phyloP scores from a whole-genome alignment of 1,140 invertebrate species.

The Leptopilina clavipes region DNA sequence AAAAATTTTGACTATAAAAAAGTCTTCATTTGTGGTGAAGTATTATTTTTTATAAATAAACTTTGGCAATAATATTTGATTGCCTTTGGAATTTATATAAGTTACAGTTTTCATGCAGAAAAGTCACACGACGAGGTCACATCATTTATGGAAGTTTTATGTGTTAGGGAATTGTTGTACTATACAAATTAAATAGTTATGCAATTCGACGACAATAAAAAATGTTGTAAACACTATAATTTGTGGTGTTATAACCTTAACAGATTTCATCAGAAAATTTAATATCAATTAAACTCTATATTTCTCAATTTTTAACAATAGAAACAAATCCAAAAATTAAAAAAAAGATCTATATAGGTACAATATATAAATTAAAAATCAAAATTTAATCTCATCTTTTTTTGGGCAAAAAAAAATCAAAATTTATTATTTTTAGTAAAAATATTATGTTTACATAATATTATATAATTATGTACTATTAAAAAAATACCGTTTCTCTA shows the following conservation, averaged over 20 bases:
- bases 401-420: too few relatives aligned
- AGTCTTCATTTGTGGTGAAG: too few relatives aligned
- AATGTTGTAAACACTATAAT: conserved; percentile 12
- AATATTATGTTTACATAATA: too few relatives aligned
- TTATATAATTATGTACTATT: too few relatives aligned
- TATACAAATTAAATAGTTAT: conserved; percentile 8
- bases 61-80: too few relatives aligned
- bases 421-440: too few relatives aligned
- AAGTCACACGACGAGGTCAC: conserved; percentile 2
- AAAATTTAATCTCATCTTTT: too few relatives aligned
- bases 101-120: conserved; percentile 3
- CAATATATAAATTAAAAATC: too few relatives aligned
- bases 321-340: neutral
- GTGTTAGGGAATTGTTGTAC: neutral
- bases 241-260: neutral
- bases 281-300: conserved; percentile 19
- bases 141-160: conserved; percentile 21
- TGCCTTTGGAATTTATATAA: neutral
- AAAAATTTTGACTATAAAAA: too few relatives aligned
- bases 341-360: too few relatives aligned
- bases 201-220: neutral
- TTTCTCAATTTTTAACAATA: neutral
- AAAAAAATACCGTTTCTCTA: too few relatives aligned
- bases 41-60: too few relatives aligned
- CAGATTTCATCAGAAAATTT: conserved; percentile 14